These are phyloP conservation scores for Lepidurus couesii DNA, from an alignment of 1,140 invertebrate genomes.

Conservation along the genomic window DNA sequence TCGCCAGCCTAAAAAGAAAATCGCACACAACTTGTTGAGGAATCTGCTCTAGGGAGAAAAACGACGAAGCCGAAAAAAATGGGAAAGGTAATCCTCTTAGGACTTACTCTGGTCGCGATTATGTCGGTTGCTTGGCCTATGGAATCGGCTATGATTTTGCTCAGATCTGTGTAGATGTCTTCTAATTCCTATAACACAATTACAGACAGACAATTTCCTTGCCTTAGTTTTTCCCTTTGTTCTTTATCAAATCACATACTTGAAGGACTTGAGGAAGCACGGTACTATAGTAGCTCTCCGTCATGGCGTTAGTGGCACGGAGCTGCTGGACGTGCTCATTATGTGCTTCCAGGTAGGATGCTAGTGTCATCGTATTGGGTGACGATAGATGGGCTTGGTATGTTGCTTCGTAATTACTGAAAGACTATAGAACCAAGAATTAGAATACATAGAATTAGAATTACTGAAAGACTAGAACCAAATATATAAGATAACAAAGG, in stretches of 20 bases:
- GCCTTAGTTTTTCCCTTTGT: not conserved
- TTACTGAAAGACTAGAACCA: not conserved
- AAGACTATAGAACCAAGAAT: constrained; percentile 38
- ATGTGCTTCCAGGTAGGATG: constrained; percentile 80
- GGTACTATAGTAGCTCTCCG: constrained; percentile 62
- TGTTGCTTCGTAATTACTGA: constrained; percentile 77
- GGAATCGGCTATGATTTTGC: constrained; percentile 68
- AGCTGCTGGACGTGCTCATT: constrained; percentile 90
- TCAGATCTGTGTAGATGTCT: constrained; percentile 76
- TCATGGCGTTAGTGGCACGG: constrained; percentile 83
- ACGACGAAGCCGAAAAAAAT: not conserved
- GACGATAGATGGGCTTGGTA: constrained; percentile 60
- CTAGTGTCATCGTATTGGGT: constrained; percentile 59
- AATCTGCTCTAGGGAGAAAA: not conserved
- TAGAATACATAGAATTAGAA: not conserved
- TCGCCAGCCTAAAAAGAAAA: constrained; percentile 59
- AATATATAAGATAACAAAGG: too few species aligned
- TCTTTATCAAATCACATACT: constrained; percentile 48
- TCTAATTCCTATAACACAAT: constrained; percentile 68
- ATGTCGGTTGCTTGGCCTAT: constrained; percentile 74
- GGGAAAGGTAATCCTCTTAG: not conserved
- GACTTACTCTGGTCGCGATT: constrained; percentile 67
- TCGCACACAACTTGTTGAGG: not conserved
- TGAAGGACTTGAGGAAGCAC: constrained; percentile 71
- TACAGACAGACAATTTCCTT: constrained; percentile 25